Conservation (phyloP, 2,113 vertebrate species). For the Sebastes schlegelii region DNA sequence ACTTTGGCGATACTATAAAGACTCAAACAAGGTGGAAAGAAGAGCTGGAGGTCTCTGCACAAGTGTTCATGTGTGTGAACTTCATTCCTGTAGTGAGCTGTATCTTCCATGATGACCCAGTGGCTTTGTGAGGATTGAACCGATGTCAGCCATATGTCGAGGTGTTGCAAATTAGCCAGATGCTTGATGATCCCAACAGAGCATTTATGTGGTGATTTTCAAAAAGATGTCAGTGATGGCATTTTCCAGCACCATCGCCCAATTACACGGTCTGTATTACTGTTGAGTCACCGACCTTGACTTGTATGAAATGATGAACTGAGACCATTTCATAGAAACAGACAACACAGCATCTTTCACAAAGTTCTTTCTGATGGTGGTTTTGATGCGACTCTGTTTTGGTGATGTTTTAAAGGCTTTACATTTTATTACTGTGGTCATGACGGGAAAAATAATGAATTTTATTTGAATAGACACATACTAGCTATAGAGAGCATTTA, state of each 20-base stretch:
- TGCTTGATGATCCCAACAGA: constrained; percentile 3
- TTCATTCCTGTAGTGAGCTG: not conserved
- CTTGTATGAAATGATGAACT: not conserved
- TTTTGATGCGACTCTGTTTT: not conserved
- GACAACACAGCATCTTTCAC: not conserved
- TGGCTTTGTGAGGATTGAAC: constrained; percentile 18
- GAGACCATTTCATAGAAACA: constrained; percentile 1
- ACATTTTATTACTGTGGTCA: not conserved
- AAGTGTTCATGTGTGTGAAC: not conserved
- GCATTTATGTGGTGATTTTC: constrained; percentile 34
- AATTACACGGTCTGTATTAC: not conserved
- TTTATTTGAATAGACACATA: not conserved
- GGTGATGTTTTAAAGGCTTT: not conserved
- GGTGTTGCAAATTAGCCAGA: constrained; percentile 41
- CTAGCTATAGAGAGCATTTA: not conserved
- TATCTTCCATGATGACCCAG: constrained; percentile 13
- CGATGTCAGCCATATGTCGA: constrained; percentile 33
- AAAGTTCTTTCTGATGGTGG: not conserved
- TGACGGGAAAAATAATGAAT: not conserved
- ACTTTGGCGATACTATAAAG: not conserved
- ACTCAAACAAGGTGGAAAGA: not conserved
- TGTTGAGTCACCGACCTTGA: constrained; percentile 33
- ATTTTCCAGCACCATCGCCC: constrained; percentile 5
- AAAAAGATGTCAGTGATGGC: constrained; percentile 7
- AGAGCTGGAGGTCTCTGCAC: not conserved